phyloP scores from a whole-genome alignment of 2,113 vertebrate species.

The Gorsachius goisagi region DNA sequence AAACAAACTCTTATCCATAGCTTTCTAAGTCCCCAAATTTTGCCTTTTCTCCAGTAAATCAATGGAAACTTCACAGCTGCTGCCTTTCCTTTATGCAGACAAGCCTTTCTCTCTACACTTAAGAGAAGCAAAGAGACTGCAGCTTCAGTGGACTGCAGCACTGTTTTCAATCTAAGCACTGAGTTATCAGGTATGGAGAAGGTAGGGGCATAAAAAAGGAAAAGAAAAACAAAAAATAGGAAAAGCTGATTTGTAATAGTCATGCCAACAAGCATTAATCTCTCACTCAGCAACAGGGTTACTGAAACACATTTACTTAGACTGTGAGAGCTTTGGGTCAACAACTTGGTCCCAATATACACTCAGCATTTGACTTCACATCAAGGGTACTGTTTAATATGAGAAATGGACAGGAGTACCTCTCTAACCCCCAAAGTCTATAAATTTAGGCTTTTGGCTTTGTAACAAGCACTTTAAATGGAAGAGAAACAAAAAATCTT shows the following conservation, averaged over 20 bases:
- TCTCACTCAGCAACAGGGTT: not conserved
- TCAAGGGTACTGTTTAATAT: not conserved
- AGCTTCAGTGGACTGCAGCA: not conserved
- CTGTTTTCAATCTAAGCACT: not conserved
- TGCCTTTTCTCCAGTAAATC: not conserved
- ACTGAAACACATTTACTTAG: not conserved
- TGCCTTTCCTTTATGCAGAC: not conserved
- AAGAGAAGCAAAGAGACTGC: not conserved
- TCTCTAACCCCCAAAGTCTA: not conserved
- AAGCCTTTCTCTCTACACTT: not conserved
- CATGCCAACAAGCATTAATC: not conserved
- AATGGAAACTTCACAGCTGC: not conserved
- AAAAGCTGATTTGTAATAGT: not conserved
- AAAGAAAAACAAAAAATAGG: fast-evolving
- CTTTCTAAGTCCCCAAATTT: fast-evolving
- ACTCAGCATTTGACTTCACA: not conserved
- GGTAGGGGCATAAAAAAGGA: not conserved
- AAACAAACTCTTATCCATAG: not conserved
- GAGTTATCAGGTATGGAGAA: not conserved
- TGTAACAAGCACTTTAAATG: not conserved
- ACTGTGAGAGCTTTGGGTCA: not conserved
- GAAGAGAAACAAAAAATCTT: not conserved
- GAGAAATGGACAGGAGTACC: not conserved
- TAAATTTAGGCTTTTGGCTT: not conserved
- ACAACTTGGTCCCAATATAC: not conserved